Conservation (phyloP, 92 coral and sea anemone genomes). For the Chrysogorgia sp. region DNA sequence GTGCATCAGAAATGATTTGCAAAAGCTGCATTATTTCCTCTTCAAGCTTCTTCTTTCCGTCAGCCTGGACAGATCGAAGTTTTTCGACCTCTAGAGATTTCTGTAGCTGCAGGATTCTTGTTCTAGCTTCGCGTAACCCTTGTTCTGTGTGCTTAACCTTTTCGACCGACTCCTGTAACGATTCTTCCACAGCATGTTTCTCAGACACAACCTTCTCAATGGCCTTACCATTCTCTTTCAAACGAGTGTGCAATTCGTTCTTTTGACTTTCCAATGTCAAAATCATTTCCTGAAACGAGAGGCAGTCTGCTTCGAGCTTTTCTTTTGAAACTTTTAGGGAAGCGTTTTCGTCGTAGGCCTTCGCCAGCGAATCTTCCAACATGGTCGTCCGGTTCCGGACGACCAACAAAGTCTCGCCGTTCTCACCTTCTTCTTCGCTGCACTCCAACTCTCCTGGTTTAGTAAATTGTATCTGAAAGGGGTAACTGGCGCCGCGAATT, state of each 20-base stretch:
- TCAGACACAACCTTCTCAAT: constrained; percentile 69
- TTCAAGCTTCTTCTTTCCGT: constrained; percentile 29
- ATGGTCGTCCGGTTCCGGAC: constrained; percentile 87
- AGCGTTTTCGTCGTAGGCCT: constrained; percentile 81
- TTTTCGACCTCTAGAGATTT: constrained; percentile 13
- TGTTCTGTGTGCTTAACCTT: background rate
- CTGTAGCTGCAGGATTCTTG: background rate
- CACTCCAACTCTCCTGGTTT: constrained; percentile 79
- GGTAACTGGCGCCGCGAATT: constrained; percentile 95
- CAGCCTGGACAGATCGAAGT: constrained; percentile 11
- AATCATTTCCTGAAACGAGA: constrained; percentile 25
- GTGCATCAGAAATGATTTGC: constrained; percentile 40
- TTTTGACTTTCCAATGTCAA: constrained; percentile 11
- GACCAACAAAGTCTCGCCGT: constrained; percentile 74
- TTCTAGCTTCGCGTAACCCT: background rate
- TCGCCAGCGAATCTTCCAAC: constrained; percentile 84
- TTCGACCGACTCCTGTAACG: background rate
- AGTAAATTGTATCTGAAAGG: constrained; percentile 83
- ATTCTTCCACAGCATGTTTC: constrained; percentile 50
- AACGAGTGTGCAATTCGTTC: background rate
- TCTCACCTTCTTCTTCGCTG: constrained; percentile 91
- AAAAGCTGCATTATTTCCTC: constrained; percentile 18
- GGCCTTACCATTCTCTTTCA: constrained; percentile 25
- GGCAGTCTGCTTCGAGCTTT: constrained; percentile 52
- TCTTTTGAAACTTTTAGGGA: constrained; percentile 82